Evolutionary conservation across 1,140 invertebrate species (phyloP), one percentile per base, ranked within the genome.

Genomic region (Zaprionus davidi): DNA sequence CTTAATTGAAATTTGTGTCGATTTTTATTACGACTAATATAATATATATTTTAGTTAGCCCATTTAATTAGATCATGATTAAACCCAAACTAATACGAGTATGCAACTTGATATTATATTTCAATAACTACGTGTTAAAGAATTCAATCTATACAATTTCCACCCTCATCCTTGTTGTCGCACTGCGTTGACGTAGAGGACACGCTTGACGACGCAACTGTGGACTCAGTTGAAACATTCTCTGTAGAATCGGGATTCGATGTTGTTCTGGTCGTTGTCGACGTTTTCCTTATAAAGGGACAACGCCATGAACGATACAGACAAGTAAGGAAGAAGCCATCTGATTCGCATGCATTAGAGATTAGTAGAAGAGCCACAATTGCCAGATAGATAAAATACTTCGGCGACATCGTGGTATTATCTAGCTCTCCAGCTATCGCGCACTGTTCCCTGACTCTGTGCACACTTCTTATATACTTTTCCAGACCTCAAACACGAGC

Each of bases 311-410:
- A 41, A n/a, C 38, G 13, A 4, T 0, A 4, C 17, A 49, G 20
- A 17, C 44, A 49, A 11, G 17, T 9, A 3, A 38, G 20, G 0
- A 57, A 13, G 12, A 41, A 57, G 6, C 41, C 70, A 15, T 72
- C 63, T 5, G 63, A 15, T n/a, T 22, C 17, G 3, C 63, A 63
- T 24, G 9, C 44, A 36, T 36, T 51, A 44, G n/a, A 7, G 5
- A 41, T 31, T 41, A 72, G 1, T 12, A 67, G 3, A 20, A 51
- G 15, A 13, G 70, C 63, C 22, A 38, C 55, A 24, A 67, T 11
- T 24, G 70, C 26, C 13, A 72, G 15, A 31, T 66, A 72, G 3
- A 72, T 36, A 13, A 66, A 41, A 41, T 58, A 72, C 55, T 67
- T 67, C 13, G 55, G 17, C 5, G 70, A 36, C 70, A 72, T 72